Conservation (phyloP, 2,888 invertebrate genomes). For the Pogonocherus hispidulus region DNA sequence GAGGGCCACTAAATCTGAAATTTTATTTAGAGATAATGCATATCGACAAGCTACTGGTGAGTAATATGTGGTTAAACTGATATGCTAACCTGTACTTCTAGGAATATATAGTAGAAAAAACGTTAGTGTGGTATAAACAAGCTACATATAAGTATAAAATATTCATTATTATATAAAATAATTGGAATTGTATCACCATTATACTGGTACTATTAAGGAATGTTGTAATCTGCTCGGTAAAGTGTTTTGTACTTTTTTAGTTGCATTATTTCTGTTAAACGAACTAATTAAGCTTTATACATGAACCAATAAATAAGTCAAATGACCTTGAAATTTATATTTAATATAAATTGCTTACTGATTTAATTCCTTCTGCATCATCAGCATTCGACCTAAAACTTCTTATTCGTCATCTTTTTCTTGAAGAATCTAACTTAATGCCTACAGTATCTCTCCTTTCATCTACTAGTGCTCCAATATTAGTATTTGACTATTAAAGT, state of each 20-base stretch:
- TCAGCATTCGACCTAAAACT: too few relatives aligned
- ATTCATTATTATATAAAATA: constrained; percentile 31
- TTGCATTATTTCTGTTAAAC: constrained; percentile 5
- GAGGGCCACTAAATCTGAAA: background rate
- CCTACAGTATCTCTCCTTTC: too few relatives aligned
- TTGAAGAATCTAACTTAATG: too few relatives aligned
- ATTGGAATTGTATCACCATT: constrained; percentile 28
- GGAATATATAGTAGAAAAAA: constrained; percentile 10
- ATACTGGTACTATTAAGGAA: constrained; percentile 36
- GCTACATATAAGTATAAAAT: constrained; percentile 19
- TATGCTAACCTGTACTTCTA: background rate
- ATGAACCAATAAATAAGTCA: background rate
- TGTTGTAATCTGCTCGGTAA: constrained; percentile 25
- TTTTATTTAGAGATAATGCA: background rate
- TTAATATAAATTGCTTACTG: background rate
- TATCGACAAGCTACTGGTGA: background rate
- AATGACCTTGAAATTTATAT: background rate
- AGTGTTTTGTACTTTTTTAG: constrained; percentile 5
- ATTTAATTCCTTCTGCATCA: too few relatives aligned
- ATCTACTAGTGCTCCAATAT: too few relatives aligned
- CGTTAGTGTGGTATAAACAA: constrained; percentile 26
- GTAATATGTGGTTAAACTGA: constrained; percentile 16
- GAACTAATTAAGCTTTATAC: background rate
- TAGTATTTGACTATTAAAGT: too few relatives aligned
- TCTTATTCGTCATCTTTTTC: too few relatives aligned